phyloP scores from a whole-genome alignment of 2,888 invertebrate genomes.

The Leucophora obtusa region DNA sequence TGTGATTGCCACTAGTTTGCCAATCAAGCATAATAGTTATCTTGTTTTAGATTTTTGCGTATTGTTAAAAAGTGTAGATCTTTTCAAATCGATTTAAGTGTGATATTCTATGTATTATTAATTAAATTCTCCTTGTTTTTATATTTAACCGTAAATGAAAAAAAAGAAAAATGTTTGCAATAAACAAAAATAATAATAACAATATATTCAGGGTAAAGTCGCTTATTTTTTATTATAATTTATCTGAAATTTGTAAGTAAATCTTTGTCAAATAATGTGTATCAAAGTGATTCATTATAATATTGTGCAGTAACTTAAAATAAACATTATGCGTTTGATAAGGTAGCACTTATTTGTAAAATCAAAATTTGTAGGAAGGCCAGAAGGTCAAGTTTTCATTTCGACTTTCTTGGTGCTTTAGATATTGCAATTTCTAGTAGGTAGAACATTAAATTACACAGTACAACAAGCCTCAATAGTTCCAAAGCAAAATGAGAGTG shows the following conservation, averaged over 20 bases:
- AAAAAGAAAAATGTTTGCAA: background rate
- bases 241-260: background rate
- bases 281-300: constrained; percentile 19
- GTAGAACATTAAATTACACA: too few relatives aligned
- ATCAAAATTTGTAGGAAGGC: too few relatives aligned
- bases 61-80: background rate
- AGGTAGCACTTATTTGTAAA: background rate
- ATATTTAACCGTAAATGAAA: background rate
- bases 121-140: background rate
- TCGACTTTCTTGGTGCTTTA: too few relatives aligned
- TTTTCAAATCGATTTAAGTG: background rate
- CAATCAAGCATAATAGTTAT: too few relatives aligned
- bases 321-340: background rate
- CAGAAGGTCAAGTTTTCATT: too few relatives aligned
- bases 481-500: too few relatives aligned
- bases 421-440: too few relatives aligned
- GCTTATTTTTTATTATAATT: background rate
- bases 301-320: background rate
- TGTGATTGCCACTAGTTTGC: constrained; percentile 2
- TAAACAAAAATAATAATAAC: background rate
- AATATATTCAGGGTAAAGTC: constrained; percentile 18
- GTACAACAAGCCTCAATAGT: too few relatives aligned
- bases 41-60: background rate
- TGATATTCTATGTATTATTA: constrained; percentile 10
- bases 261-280: constrained; percentile 19